Evolutionary conservation across 2,888 invertebrate genomes (phyloP).

Genomic region (Synergus laeviventris): DNA sequence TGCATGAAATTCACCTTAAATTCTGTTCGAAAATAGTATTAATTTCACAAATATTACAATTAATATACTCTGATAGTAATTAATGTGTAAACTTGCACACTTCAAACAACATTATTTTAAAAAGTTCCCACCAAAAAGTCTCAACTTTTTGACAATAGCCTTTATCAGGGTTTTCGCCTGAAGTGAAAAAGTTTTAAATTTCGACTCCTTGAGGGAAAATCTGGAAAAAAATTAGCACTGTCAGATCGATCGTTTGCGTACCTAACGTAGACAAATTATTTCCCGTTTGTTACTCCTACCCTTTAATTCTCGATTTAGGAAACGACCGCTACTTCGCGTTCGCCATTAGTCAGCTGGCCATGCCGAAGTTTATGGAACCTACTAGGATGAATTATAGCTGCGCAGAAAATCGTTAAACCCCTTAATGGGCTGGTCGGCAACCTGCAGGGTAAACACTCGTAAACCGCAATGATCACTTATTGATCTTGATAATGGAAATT

Average conservation of each 20-base stretch:
- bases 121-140: too few species aligned
- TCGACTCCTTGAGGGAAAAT: neutral
- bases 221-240: neutral
- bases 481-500: slow-evolving; percentile 38
- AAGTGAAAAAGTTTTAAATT: too few species aligned
- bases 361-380: slow-evolving; percentile 37
- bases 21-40: too few species aligned
- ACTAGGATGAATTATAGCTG: slow-evolving; percentile 27
- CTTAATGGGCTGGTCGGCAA: slow-evolving; percentile 27
- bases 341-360: slow-evolving; percentile 24
- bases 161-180: too few species aligned
- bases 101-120: too few species aligned
- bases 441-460: slow-evolving; percentile 36
- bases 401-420: slow-evolving; percentile 36
- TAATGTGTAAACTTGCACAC: too few species aligned
- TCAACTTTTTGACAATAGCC: too few species aligned
- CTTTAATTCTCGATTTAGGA: slow-evolving; percentile 38
- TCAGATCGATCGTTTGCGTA: slow-evolving; percentile 8
- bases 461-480: slow-evolving; percentile 30
- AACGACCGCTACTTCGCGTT: slow-evolving; percentile 31
- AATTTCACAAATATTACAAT: too few species aligned
- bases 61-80: too few species aligned
- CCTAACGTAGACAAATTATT: slow-evolving; percentile 36
- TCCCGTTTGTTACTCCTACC: slow-evolving; percentile 24
- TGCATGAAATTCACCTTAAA: too few species aligned